These are phyloP conservation scores for Nemotelus nigrinus DNA, from an alignment of 2,888 invertebrate species.

Conservation along the genomic window DNA sequence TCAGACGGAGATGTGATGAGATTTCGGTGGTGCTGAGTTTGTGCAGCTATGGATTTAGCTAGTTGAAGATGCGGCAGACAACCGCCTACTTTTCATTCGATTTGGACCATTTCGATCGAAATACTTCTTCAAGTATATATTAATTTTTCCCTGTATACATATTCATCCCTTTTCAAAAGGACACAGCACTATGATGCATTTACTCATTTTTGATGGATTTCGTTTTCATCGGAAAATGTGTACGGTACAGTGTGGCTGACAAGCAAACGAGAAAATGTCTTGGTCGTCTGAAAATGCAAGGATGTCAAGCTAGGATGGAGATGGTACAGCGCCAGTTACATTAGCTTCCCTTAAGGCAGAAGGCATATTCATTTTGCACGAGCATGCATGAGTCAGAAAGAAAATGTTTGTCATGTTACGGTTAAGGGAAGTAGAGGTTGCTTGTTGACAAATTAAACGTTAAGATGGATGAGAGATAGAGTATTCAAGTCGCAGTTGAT, in stretches of 20 bases:
- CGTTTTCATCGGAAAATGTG: background rate
- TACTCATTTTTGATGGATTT: constrained; percentile 7
- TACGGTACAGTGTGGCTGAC: background rate
- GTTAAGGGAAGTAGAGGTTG: background rate
- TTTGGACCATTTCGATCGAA: too few species aligned
- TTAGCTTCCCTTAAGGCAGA: constrained; percentile 7
- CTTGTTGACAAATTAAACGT: constrained; percentile 25
- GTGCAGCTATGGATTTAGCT: background rate
- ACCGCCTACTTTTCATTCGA: background rate
- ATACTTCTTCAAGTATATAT: too few species aligned
- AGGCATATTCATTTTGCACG: constrained; percentile 6
- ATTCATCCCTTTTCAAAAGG: background rate
- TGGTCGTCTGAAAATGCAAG: background rate
- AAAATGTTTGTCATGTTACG: background rate
- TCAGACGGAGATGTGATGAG: too few species aligned
- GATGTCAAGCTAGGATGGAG: background rate
- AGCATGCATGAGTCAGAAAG: background rate
- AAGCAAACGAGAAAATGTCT: constrained; percentile 1
- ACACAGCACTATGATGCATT: background rate
- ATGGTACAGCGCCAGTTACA: background rate
- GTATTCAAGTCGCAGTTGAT: background rate
- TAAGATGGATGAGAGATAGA: background rate
- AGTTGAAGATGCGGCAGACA: background rate
- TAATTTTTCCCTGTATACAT: too few species aligned
- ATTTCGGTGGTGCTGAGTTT: too few species aligned